Evolutionary conservation across 37 sponge, comb jelly and placozoan species (phyloP).

Genomic region (Geodia barretti): DNA sequence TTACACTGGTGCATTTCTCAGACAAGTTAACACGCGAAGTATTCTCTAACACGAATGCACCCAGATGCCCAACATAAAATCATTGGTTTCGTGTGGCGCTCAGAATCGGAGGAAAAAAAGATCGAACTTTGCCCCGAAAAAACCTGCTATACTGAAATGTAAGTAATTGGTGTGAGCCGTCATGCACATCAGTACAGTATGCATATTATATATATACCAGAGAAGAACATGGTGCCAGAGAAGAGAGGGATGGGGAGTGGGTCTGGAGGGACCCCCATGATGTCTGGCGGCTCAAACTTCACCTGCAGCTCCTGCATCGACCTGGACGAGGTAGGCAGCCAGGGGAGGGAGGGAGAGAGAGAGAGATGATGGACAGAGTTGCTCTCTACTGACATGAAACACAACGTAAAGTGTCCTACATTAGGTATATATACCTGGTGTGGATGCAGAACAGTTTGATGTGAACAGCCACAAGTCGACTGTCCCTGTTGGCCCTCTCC

Average conservation of each 20-base stretch:
- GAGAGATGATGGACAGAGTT: not conserved
- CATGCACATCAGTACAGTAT: not conserved
- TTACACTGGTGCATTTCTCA: no score
- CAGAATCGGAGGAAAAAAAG: not conserved
- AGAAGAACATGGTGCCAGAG: not conserved
- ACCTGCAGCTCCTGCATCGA: constrained; percentile 79
- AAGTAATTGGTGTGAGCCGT: not conserved
- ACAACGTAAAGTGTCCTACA: not conserved
- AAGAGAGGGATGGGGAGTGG: constrained; percentile 1
- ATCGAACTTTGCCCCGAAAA: no score
- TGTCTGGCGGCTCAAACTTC: constrained; percentile 79
- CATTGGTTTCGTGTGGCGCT: no score
- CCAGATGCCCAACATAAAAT: no score
- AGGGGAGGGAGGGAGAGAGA: constrained; percentile 4
- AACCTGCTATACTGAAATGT: no score
- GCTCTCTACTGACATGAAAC: not conserved
- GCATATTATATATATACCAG: not conserved
- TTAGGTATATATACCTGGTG: constrained; percentile 67
- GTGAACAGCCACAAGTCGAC: constrained; percentile 38
- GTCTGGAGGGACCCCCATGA: constrained; percentile 55
- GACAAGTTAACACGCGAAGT: no score
- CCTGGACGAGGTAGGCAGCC: constrained; percentile 17
- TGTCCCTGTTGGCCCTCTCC: constrained; percentile 21
- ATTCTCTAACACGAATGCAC: no score
- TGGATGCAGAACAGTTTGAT: constrained; percentile 73